phyloP scores from a whole-genome alignment of 2,888 invertebrate species.

The Morpho achilles region DNA sequence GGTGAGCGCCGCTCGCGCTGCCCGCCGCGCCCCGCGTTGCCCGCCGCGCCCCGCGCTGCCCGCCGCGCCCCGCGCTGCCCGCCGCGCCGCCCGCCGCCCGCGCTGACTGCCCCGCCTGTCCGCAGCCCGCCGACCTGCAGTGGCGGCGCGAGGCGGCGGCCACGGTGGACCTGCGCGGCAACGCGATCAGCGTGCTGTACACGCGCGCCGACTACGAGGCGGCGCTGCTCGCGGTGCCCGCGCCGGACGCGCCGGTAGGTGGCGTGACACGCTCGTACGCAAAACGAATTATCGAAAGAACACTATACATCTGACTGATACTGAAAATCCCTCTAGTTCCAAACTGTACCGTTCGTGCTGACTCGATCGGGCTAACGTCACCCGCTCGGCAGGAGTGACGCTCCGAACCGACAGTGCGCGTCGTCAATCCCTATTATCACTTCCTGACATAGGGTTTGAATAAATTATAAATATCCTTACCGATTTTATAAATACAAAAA shows the following conservation, averaged over 20 bases:
- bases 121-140: conserved; percentile 26
- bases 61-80: not conserved
- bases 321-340: too few relatives aligned
- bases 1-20: conserved; percentile 12
- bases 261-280: not conserved
- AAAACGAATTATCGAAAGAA: too few relatives aligned
- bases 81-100: not conserved
- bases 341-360: too few relatives aligned
- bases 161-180: conserved; percentile 29
- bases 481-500: too few relatives aligned
- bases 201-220: conserved; percentile 20
- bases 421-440: too few relatives aligned
- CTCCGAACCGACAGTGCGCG: too few relatives aligned
- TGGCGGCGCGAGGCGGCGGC: conserved; percentile 18
- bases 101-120: not conserved
- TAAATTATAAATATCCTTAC: too few relatives aligned
- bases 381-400: too few relatives aligned
- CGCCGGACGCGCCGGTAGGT: not conserved
- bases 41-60: not conserved
- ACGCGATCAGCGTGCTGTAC: conserved; percentile 26
- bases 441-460: too few relatives aligned
- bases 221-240: conserved; percentile 12
- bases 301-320: too few relatives aligned
- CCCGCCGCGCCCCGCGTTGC: not conserved
- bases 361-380: too few relatives aligned